phyloP scores from a whole-genome alignment of 2,888 invertebrate species.

The Polydrusus tereticollis region DNA sequence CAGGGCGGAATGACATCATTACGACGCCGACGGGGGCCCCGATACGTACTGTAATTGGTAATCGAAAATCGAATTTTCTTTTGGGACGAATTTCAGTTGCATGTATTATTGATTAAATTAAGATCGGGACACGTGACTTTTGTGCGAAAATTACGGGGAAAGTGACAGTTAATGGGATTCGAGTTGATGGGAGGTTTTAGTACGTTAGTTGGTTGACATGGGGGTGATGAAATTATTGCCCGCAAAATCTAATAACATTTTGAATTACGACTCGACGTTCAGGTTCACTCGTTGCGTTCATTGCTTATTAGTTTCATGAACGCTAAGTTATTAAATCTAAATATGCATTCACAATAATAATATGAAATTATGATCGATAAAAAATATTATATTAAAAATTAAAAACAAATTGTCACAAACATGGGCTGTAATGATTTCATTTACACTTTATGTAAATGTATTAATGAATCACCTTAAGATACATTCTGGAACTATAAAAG shows the following conservation, averaged over 20 bases:
- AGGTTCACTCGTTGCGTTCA: background rate
- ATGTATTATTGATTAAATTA: conserved; percentile 48
- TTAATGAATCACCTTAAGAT: no score
- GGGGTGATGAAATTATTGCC: conserved; percentile 40
- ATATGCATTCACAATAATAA: background rate
- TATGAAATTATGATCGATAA: no score
- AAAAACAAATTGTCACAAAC: no score
- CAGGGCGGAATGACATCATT: conserved; percentile 33
- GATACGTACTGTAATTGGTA: conserved; percentile 24
- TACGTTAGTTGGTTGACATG: conserved; percentile 32
- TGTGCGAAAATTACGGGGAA: conserved; percentile 45
- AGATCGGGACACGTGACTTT: conserved; percentile 39
- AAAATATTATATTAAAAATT: no score
- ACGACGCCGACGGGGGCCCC: background rate
- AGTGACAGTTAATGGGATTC: conserved; percentile 45
- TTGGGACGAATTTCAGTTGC: conserved; percentile 28
- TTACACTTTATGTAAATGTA: no score
- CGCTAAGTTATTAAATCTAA: background rate
- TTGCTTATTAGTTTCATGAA: background rate
- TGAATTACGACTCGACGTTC: background rate
- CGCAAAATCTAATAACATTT: conserved; percentile 30
- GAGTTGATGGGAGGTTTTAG: conserved; percentile 42
- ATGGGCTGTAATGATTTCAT: no score
- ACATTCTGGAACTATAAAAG: no score
- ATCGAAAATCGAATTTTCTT: conserved; percentile 43